Evolutionary conservation across 2,113 vertebrate genomes (phyloP).

Genomic region (Mesitornis unicolor): DNA sequence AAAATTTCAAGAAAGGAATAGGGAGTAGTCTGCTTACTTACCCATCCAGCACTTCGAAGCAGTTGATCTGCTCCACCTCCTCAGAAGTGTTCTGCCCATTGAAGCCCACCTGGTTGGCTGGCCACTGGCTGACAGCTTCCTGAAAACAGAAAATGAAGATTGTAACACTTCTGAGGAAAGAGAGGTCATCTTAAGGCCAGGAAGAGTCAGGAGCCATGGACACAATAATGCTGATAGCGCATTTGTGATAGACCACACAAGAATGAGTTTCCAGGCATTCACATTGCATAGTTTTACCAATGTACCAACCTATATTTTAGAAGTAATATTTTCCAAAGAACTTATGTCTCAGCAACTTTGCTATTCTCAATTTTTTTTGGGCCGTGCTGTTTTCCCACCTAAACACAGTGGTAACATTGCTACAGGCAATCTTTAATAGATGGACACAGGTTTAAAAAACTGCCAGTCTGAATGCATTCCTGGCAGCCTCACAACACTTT

Average conservation of each 20-base stretch:
- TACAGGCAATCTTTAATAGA: background rate
- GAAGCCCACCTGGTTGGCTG: background rate
- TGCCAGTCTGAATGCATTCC: background rate
- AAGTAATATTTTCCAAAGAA: background rate
- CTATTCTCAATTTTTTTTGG: background rate
- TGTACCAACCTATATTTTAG: background rate
- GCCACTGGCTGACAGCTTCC: background rate
- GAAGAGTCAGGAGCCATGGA: background rate
- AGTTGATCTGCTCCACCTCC: background rate
- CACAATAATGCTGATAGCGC: background rate
- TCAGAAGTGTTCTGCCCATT: background rate
- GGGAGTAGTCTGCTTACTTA: background rate
- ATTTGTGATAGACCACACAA: background rate
- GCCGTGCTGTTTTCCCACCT: background rate
- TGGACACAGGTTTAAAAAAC: background rate
- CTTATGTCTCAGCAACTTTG: background rate
- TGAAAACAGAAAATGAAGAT: background rate
- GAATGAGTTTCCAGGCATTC: background rate
- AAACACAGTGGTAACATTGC: background rate
- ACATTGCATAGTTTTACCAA: background rate
- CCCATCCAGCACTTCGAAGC: background rate
- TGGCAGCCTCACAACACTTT: background rate
- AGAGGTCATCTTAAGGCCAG: background rate
- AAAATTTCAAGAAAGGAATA: background rate
- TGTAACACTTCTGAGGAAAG: background rate